Evolutionary conservation across 2,888 invertebrate genomes (phyloP), one percentile per base, ranked within the genome.

Genomic region (Urechis unicinctus): DNA sequence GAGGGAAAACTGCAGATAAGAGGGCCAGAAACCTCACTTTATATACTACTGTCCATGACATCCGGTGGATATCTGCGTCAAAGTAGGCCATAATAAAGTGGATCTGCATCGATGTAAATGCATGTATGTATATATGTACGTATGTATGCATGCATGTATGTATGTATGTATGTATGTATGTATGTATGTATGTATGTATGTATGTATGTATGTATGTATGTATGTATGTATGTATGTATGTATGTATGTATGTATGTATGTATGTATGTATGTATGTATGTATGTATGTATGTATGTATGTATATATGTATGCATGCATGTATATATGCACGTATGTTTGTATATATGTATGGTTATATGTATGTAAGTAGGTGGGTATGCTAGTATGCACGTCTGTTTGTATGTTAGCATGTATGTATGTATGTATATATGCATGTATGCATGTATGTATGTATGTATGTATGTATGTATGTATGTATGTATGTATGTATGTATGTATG

Each of bases 131-230:
- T 52, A 44, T 45, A 26, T 52, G 52, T 45, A 44, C 44, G 52
- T 52, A 52, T 52, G 52, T 48, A 48, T 48, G 49, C 26, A 48
- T 47, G 51, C 25, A 26, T 26, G 25, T 51, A 26, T 51, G 43
- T 51, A 50, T 50, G 51, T 50, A 50, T 48, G 49, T 48, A 48
- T 48, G 49, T 48, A 48, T 48, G 49, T 48, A 48, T 48, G 49
- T 48, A 48, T 48, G 49, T 48, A 48, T 48, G 49, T 48, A 48
- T 48, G 49, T 48, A 48, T 48, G 49, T 48, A 48, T 48, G 25
- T 28, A 48, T 48, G 29, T 28, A 48, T 48, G 28, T 29, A 29
- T 45, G 42, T 43, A 43, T 50, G 31, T 49, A 26, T 26, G 29
- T 49, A 1, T 2, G 1, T 48, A 3, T 22, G 21, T 30, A 47